Evolutionary conservation across 2,888 invertebrate genomes (phyloP).

Genomic region (Colletes collaris): DNA sequence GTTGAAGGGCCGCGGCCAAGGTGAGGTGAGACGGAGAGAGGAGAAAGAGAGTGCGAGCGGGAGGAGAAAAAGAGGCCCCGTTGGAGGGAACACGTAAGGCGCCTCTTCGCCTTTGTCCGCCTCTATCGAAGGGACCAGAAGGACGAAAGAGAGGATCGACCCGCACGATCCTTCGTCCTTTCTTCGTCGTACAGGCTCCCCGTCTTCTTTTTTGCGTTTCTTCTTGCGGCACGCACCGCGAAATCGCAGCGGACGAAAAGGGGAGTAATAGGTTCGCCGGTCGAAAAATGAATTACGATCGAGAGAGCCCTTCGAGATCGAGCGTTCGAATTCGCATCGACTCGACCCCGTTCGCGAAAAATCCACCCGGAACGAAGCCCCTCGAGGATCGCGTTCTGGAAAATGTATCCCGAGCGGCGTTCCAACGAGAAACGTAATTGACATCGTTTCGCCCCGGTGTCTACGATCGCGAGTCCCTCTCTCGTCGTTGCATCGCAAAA

Average conservation of each 20-base stretch:
- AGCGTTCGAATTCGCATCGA: background rate
- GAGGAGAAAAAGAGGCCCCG: constrained; percentile 59
- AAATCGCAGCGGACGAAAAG: constrained; percentile 53
- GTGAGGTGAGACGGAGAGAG: constrained; percentile 77
- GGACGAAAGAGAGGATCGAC: constrained; percentile 58
- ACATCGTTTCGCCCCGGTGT: background rate
- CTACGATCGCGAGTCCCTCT: constrained; percentile 1
- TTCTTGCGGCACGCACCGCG: constrained; percentile 48
- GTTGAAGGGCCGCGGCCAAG: constrained; percentile 83
- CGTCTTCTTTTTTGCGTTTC: constrained; percentile 23
- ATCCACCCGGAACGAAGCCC: background rate
- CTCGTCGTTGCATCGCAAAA: background rate
- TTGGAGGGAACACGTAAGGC: constrained; percentile 64
- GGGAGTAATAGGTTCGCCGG: constrained; percentile 14
- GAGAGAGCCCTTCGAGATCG: background rate
- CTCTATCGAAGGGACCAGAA: constrained; percentile 64
- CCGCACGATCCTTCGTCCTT: constrained; percentile 43
- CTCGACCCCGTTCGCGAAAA: background rate
- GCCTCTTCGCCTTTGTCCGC: constrained; percentile 74
- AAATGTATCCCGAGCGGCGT: background rate
- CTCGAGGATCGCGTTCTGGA: background rate
- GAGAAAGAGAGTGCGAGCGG: constrained; percentile 58
- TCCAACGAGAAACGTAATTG: constrained; percentile 3
- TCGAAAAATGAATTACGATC: constrained; percentile 22
- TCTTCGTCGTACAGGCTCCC: constrained; percentile 11